A percentile compares a stretch with the other conserved stretches of the same genome.
Conservation (phyloP, 2,888 invertebrate species). For the Dexiosoma caninum region DNA sequence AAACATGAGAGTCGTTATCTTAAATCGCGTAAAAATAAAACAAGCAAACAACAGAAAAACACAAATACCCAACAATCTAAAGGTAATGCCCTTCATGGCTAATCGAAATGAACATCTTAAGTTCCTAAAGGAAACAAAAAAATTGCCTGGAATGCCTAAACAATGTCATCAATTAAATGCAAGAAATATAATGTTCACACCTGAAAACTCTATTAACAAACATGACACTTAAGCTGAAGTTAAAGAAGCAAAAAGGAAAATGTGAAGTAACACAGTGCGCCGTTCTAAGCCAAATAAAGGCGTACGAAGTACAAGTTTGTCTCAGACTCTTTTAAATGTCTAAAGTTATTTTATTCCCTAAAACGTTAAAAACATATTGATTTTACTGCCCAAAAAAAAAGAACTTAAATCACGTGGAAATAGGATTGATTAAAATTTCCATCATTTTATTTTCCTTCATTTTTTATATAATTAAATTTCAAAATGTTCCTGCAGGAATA, state of each 20-base stretch:
- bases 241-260: not conserved
- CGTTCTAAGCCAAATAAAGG: too few relatives aligned
- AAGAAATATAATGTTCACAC: constrained; percentile 74
- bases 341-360: too few relatives aligned
- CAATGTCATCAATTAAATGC: constrained; percentile 78
- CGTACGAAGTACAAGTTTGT: too few relatives aligned
- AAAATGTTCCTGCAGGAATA: too few relatives aligned
- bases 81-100: constrained; percentile 49
- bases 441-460: too few relatives aligned
- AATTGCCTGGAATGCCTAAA: constrained; percentile 76
- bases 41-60: not conserved
- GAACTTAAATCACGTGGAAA: too few relatives aligned
- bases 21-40: constrained; percentile 58
- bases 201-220: constrained; percentile 77
- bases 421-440: too few relatives aligned
- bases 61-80: not conserved
- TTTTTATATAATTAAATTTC: too few relatives aligned
- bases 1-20: constrained; percentile 43
- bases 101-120: constrained; percentile 54
- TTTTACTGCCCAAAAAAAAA: too few relatives aligned
- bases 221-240: not conserved
- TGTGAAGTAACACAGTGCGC: too few relatives aligned
- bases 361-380: too few relatives aligned
- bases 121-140: constrained; percentile 63
- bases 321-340: too few relatives aligned